Evolutionary conservation across 2,113 vertebrate genomes (phyloP), one percentile per base, ranked within the genome.

Genomic region (Dicerorhinus sumatrensis): DNA sequence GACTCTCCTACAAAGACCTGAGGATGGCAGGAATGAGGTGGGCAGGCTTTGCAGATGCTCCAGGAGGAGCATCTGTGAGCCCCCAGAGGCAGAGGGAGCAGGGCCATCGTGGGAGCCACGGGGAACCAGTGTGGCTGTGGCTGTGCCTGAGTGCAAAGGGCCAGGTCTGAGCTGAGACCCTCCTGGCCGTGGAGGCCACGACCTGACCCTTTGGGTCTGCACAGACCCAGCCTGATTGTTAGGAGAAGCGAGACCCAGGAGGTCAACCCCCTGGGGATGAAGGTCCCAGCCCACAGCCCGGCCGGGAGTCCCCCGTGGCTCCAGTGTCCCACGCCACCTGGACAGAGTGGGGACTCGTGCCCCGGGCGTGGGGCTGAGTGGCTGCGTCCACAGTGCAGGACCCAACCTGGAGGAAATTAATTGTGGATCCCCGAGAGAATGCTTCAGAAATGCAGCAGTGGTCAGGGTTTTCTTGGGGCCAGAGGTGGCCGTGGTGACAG

Each of bases 111-210:
- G 21, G 58, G 80, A 42, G 11, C 17, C 9, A 9, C 0, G 4
- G 12, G 39, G 73, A 56, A 39, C 85, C n/a, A 46, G n/a, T 0
- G 0, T 56, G 93, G 17, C 87, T 42, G 58, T 6, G 75, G 85
- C 42, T 65, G 13, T 60, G 18, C 8, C 63, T 3, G 6, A n/a
- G n/a, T 60, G 27, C 27, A 18, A 7, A 8, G 23, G 51, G 33
- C 54, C 1, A 3, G 25, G 29, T 5, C 8, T 0, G 3, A 48
- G 31, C 6, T 33, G 2, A 18, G 54, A 36, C 25, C 2, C 12
- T 48, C 84, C 8, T 6, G 33, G 56, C 27, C 1, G 0, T 54
- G 56, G 27, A 80, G 65, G 54, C 33, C 20, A 1, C 3, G 4
- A 76, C 56, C 67, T 25, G 67, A 42, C 56, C 42, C 58, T 58